Conservation (phyloP, 2,797 vertebrate genomes). For the Philypnodon macrostomus region DNA sequence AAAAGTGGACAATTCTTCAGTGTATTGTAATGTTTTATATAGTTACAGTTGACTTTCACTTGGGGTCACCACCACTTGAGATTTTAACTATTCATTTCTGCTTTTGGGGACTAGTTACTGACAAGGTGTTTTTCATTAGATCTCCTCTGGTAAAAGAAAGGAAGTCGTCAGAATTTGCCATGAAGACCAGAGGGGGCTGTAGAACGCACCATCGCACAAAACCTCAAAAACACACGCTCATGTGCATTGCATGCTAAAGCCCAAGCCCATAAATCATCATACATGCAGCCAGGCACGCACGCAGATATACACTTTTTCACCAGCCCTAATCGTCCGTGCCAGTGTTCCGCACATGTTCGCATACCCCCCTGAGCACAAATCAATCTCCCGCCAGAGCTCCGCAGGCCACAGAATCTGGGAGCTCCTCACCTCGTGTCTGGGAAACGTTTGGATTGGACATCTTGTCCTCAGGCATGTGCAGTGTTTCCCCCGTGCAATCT, state of each 20-base stretch:
- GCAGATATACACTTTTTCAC: slow-evolving; percentile 30
- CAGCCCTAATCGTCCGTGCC: slow-evolving; percentile 44
- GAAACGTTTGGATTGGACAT: slow-evolving; percentile 47
- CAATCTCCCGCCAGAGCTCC: slow-evolving; percentile 38
- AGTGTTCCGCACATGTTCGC: slow-evolving; percentile 40
- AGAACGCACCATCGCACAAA: slow-evolving; percentile 30
- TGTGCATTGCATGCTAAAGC: slow-evolving; percentile 41
- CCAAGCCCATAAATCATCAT: slow-evolving; percentile 22
- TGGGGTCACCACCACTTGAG: slow-evolving; percentile 51
- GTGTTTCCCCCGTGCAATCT: slow-evolving; percentile 39
- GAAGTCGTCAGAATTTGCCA: slow-evolving; percentile 36
- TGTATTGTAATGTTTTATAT: slow-evolving; percentile 48
- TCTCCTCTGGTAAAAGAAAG: slow-evolving; percentile 41
- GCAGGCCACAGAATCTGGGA: slow-evolving; percentile 37
- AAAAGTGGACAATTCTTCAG: slow-evolving; percentile 44
- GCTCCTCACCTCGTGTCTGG: slow-evolving; percentile 45
- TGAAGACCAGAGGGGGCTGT: slow-evolving; percentile 45
- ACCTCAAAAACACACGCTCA: slow-evolving; percentile 24
- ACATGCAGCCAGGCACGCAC: slow-evolving; percentile 15
- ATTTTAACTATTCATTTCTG: slow-evolving; percentile 57
- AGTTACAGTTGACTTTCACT: slow-evolving; percentile 42
- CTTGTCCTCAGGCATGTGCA: slow-evolving; percentile 38
- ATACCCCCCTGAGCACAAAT: slow-evolving; percentile 27
- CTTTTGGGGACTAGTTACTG: slow-evolving; percentile 53
- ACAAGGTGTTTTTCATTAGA: slow-evolving; percentile 72